These are phyloP conservation scores for Anabacerthia variegaticeps DNA, from an alignment of 2,797 vertebrate genomes.

Conservation along the genomic window DNA sequence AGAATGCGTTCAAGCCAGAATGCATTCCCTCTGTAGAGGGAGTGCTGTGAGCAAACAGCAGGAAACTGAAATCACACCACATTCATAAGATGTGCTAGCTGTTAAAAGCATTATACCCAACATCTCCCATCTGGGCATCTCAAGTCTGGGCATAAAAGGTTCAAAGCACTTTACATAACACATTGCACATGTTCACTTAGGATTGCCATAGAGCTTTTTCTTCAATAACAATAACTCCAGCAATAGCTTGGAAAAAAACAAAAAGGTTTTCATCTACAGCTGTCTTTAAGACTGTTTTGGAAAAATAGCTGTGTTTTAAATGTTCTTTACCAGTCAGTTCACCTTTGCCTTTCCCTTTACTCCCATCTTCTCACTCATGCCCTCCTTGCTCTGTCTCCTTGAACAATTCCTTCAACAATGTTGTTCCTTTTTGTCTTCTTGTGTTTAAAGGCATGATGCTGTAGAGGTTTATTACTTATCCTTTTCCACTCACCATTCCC, in stretches of 20 bases:
- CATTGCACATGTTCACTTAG: neutral
- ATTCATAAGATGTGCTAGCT: neutral
- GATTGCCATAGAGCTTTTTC: neutral
- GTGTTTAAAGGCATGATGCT: neutral
- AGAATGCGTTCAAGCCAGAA: neutral
- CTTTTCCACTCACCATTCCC: neutral
- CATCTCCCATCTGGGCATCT: slow-evolving; percentile 1
- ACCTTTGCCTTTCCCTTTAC: neutral
- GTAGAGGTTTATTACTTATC: neutral
- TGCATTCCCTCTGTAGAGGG: neutral
- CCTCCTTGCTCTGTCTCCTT: neutral
- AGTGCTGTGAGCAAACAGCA: neutral
- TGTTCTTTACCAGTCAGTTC: neutral
- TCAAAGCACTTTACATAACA: neutral
- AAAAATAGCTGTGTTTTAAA: neutral
- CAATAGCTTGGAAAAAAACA: neutral
- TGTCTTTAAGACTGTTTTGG: neutral
- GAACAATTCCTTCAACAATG: neutral
- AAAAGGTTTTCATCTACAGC: neutral
- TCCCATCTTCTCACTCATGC: neutral
- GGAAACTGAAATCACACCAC: slow-evolving; percentile 31
- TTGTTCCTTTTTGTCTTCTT: neutral
- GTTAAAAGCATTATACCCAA: neutral
- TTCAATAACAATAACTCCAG: neutral
- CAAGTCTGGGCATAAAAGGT: neutral